A percentile compares a stretch with the other conserved stretches of the same genome.
phyloP scores from a whole-genome alignment of 1,140 invertebrate species.

The Rhizoglyphus robini region DNA sequence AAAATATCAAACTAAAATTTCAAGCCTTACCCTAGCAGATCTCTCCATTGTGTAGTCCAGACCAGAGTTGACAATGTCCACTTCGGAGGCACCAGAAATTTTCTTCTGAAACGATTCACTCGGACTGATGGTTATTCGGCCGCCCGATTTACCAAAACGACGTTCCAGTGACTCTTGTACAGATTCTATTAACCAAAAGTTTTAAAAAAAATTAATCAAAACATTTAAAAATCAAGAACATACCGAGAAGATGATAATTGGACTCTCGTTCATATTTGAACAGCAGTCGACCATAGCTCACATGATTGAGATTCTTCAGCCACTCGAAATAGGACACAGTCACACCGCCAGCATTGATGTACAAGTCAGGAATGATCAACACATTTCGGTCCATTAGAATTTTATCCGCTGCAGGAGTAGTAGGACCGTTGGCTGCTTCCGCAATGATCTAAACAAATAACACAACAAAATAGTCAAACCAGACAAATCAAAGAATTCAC shows the following conservation, averaged over 20 bases:
- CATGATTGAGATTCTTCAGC: too few relatives aligned
- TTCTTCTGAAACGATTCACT: conserved; percentile 87
- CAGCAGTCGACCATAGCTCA: too few relatives aligned
- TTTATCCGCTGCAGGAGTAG: conserved; percentile 88
- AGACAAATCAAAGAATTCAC: conserved; percentile 87
- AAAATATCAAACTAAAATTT: too few relatives aligned
- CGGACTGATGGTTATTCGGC: conserved; percentile 81
- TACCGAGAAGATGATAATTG: conserved; percentile 89
- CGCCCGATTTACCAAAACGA: conserved; percentile 81
- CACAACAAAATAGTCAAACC: too few relatives aligned
- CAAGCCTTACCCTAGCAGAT: conserved; percentile 51
- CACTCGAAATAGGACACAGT: conserved; percentile 99
- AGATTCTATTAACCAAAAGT: too few relatives aligned
- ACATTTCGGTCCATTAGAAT: conserved; percentile 88
- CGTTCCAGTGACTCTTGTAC: too few relatives aligned
- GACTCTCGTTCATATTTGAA: conserved; percentile 97
- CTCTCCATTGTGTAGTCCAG: conserved; percentile 98
- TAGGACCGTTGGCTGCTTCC: conserved; percentile 98
- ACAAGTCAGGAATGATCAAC: conserved; percentile 91
- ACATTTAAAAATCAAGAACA: conserved; percentile 30
- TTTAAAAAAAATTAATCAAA: conserved; percentile 10
- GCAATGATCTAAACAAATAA: too few relatives aligned
- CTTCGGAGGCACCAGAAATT: conserved; percentile 95
- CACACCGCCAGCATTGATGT: conserved; percentile 96
- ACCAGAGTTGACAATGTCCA: conserved; percentile 98